Base-by-base conservation (phyloP, 2,113 vertebrate genomes). In the Galeopterus variegatus region DNA sequence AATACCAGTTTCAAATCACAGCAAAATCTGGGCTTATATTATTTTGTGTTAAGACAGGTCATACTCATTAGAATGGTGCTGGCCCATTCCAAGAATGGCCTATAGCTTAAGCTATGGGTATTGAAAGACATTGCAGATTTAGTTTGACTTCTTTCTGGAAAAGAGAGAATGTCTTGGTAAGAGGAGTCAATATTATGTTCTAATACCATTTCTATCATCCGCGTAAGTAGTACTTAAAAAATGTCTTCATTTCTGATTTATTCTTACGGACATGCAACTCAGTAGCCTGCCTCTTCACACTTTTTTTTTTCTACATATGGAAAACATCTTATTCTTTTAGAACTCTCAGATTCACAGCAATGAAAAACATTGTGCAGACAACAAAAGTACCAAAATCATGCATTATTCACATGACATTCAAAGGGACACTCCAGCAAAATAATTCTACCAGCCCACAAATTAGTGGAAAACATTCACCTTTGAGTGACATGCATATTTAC, bases 371-470 rank as follows among this genome's bases (percentile, higher is more conserved):
- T 92, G 60, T 75, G n/a, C 64, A 90, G 95, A 92, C 56, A 96
- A 90, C 50, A 81, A 90, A 96, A 62, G n/a, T 76, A 87, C 48
- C 52, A 60, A 87, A 81, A 87, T 95, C 83, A 95, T 94, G 95
- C 92, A 95, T 97, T 96, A 96, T 97, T 95, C 83, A 94, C 60
- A 81, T 84, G 94, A 90, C 48, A 96, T 97, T 94, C 90, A 95
- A 94, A 96, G 60, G 80, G 58, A 90, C 58, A 67, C 36, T 92
- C 60, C 17, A 65, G 60, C 33, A 93, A 87, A 93, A 96, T 65
- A 81, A 79, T 84, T 80, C 73, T 65, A 93, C 58, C n/a, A 87
- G 58, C 9, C 73, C 52, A 70, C 8, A 28, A 75, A n/a, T 93
- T 62, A 88, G 21, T 77, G 56, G 73, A 90, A 58, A 11, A 80